Evolutionary conservation across 37 sponge, comb jelly and placozoan species (phyloP).

Genomic region (Halisarca cf. caerulea): DNA sequence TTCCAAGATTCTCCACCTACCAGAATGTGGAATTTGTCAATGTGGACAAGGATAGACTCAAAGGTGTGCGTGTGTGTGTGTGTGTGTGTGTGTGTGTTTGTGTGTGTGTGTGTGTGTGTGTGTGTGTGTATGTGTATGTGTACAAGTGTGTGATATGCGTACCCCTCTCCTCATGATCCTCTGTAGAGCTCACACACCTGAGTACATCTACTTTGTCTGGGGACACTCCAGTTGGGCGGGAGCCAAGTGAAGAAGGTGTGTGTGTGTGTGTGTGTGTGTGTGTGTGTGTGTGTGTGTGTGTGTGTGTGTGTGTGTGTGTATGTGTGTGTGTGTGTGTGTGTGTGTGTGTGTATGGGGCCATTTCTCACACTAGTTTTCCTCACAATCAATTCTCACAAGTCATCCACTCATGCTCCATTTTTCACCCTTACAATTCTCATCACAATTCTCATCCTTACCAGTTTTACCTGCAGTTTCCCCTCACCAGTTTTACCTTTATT

Average conservation of each 20-base stretch:
- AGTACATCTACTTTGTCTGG: neutral
- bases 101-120: neutral
- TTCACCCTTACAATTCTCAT: neutral
- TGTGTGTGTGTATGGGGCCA: neutral
- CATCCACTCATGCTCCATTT: neutral
- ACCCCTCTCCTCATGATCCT: too few relatives aligned
- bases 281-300: constrained; percentile 3
- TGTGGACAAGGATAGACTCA: constrained; percentile 63
- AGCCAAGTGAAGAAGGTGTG: constrained; percentile 31
- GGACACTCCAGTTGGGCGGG: neutral
- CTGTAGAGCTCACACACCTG: neutral
- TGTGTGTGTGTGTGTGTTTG: neutral
- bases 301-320: constrained; percentile 1
- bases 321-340: neutral
- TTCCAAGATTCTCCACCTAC: constrained; percentile 55
- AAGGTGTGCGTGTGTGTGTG: constrained; percentile 28
- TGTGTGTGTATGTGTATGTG: constrained; percentile 1
- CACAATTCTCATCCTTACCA: neutral
- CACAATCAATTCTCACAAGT: neutral
- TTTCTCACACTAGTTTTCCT: neutral
- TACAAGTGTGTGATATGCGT: neutral
- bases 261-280: constrained; percentile 18
- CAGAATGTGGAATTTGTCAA: constrained; percentile 57
- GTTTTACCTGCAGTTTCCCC: neutral
- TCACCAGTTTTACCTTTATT: too few relatives aligned